Percentiles rank a stretch among this genome's conserved stretches.
phyloP scores from a whole-genome alignment of 2,888 invertebrate species.

The Vannuccia rotundouncinata region DNA sequence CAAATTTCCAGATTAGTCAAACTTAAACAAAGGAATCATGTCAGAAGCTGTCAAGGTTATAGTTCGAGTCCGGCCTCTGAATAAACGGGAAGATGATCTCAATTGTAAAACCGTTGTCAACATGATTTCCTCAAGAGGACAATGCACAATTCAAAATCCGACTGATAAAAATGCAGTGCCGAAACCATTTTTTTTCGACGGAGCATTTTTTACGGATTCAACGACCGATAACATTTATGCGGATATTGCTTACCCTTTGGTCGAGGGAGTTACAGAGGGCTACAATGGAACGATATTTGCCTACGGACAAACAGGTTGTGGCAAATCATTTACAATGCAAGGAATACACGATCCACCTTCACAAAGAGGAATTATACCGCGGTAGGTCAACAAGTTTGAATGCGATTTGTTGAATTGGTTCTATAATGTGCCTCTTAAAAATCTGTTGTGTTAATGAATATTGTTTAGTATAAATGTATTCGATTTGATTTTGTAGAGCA shows the following conservation, averaged over 20 bases:
- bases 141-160: slow-evolving; percentile 59
- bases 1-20: neutral
- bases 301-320: slow-evolving; percentile 85
- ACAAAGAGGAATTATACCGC: slow-evolving; percentile 64
- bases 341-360: slow-evolving; percentile 61
- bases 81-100: slow-evolving; percentile 66
- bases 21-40: neutral
- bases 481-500: slow-evolving; percentile 58
- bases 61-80: slow-evolving; percentile 78
- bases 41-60: slow-evolving; percentile 71
- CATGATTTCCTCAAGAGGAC: slow-evolving; percentile 63
- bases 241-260: slow-evolving; percentile 73
- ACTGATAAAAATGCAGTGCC: slow-evolving; percentile 47
- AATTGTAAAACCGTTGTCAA: slow-evolving; percentile 62
- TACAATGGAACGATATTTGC: slow-evolving; percentile 88
- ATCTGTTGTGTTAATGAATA: too few species aligned
- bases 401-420: neutral
- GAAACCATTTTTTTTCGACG: slow-evolving; percentile 70
- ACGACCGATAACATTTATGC: slow-evolving; percentile 79
- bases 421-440: too few species aligned
- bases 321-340: slow-evolving; percentile 84
- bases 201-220: slow-evolving; percentile 69
- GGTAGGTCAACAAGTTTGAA: slow-evolving; percentile 44
- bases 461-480: too few species aligned
- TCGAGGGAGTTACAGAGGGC: slow-evolving; percentile 79